These are phyloP conservation scores for Drosophila nr. perissopoda DNA, from an alignment of 2,888 invertebrate genomes.

Conservation along the genomic window DNA sequence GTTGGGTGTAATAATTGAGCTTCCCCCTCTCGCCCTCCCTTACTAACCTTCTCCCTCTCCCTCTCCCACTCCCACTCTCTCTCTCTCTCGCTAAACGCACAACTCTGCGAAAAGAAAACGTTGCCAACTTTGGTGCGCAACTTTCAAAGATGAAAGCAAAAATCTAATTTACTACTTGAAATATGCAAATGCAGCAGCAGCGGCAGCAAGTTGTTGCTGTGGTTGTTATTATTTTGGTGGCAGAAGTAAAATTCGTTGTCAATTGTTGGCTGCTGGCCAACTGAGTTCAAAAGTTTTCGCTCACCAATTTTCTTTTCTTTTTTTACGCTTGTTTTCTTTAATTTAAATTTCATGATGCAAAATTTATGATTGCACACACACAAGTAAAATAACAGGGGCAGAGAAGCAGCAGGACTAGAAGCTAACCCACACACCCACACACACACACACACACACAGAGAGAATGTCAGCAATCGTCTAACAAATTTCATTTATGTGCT, in stretches of 20 bases:
- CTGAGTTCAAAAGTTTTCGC: constrained; percentile 45
- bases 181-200: constrained; percentile 56
- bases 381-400: neutral
- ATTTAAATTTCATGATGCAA: constrained; percentile 64
- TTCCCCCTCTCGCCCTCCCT: neutral
- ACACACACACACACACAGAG: neutral
- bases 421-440: neutral
- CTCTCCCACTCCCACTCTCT: neutral
- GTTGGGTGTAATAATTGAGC: constrained; percentile 4
- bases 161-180: constrained; percentile 59
- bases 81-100: neutral
- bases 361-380: constrained; percentile 54
- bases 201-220: constrained; percentile 6
- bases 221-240: constrained; percentile 25
- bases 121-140: constrained; percentile 38
- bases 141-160: constrained; percentile 53
- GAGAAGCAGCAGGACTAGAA: neutral
- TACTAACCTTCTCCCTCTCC: neutral
- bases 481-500: constrained; percentile 46
- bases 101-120: constrained; percentile 4
- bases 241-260: constrained; percentile 50
- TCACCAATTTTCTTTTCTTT: constrained; percentile 8
- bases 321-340: constrained; percentile 47
- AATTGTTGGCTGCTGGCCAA: constrained; percentile 57
- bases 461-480: constrained; percentile 3